A percentile compares a stretch with the other conserved stretches of the same genome.
phyloP scores from a whole-genome alignment of 2,797 vertebrate species.

The Microctenopoma stevenorrisi region DNA sequence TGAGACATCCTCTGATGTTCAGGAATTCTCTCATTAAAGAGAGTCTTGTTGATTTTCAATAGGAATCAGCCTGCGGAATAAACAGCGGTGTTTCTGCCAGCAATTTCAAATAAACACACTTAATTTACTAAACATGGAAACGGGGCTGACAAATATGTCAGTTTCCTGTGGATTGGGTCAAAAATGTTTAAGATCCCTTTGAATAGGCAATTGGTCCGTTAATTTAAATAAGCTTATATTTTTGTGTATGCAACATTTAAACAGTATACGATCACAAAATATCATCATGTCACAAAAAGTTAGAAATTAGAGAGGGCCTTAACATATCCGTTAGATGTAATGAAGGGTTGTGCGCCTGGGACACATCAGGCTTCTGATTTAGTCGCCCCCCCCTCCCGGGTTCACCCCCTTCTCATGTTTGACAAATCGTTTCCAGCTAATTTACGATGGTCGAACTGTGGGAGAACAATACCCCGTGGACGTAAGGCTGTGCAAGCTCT shows the following conservation, averaged over 20 bases:
- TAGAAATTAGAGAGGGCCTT: conserved; percentile 61
- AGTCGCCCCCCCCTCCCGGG: conserved; percentile 52
- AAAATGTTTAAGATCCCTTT: background rate
- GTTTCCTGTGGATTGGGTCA: conserved; percentile 35
- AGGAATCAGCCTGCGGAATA: conserved; percentile 74
- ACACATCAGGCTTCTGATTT: conserved; percentile 62
- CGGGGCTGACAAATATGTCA: conserved; percentile 46
- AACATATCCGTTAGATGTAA: conserved; percentile 66
- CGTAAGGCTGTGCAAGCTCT: conserved; percentile 61
- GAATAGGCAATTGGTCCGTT: conserved; percentile 1
- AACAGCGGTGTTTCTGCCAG: conserved; percentile 71
- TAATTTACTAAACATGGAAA: conserved; percentile 66
- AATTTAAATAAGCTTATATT: background rate
- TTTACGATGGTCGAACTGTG: conserved; percentile 72
- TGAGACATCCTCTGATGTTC: conserved; percentile 81
- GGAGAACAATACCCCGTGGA: conserved; percentile 81
- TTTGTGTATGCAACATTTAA: background rate
- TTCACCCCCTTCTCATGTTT: conserved; percentile 58
- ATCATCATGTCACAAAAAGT: conserved; percentile 37
- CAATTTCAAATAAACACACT: conserved; percentile 75
- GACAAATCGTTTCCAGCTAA: conserved; percentile 83
- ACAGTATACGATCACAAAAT: background rate
- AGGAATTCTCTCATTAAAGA: conserved; percentile 83
- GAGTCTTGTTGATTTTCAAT: conserved; percentile 70
- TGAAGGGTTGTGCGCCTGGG: conserved; percentile 56